These are phyloP conservation scores for Camponotus floridanus DNA, from an alignment of 1,140 invertebrate genomes.

Conservation along the genomic window DNA sequence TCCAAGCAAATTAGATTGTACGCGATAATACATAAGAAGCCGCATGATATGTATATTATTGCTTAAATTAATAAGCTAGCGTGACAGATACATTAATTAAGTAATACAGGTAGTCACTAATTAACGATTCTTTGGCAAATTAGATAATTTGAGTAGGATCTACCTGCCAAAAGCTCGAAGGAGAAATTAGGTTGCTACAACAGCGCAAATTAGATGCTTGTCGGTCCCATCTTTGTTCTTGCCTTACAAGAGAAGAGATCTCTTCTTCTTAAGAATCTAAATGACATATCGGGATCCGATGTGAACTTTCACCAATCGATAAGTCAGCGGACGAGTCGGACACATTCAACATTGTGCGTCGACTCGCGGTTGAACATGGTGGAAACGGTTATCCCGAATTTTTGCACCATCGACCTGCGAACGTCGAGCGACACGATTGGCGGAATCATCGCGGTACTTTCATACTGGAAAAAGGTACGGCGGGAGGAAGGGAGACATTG, in stretches of 20 bases:
- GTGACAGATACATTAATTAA: not conserved
- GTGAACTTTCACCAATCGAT: conserved; percentile 53
- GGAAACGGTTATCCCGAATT: conserved; percentile 62
- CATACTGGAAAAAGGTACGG: conserved; percentile 54
- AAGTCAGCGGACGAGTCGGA: conserved; percentile 53
- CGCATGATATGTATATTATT: not conserved
- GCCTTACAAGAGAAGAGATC: not conserved
- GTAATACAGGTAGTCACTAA: not conserved
- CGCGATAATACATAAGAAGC: not conserved
- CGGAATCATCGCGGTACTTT: conserved; percentile 62
- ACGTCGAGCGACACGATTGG: conserved; percentile 61
- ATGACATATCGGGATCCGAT: conserved; percentile 21
- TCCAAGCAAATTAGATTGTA: not conserved
- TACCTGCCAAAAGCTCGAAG: not conserved
- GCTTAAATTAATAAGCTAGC: conserved; percentile 10
- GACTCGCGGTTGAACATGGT: conserved; percentile 59
- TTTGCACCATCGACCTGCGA: conserved; percentile 60
- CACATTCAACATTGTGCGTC: conserved; percentile 59
- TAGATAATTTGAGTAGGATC: not conserved
- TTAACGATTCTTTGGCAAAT: not conserved
- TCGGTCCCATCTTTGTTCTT: not conserved
- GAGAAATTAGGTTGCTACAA: conserved; percentile 30
- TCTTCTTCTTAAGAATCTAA: conserved; percentile 41
- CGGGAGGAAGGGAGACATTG: conserved; percentile 24
- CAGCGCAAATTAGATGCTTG: not conserved